Percentiles rank a stretch among this genome's conserved stretches.
These are phyloP conservation scores for Microplitis demolitor DNA, from an alignment of 1,140 invertebrate genomes.

Conservation along the genomic window DNA sequence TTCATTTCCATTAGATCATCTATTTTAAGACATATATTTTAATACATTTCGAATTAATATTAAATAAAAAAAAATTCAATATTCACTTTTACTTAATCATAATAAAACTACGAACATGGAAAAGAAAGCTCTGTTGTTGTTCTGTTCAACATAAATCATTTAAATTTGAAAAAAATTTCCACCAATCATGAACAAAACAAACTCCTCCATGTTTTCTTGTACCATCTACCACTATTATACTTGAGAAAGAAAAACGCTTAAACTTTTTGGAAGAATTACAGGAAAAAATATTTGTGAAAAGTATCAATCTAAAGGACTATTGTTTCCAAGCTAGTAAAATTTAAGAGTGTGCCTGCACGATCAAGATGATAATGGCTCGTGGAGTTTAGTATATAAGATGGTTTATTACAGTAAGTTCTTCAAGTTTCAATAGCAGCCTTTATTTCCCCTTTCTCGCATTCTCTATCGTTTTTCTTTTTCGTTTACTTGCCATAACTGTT, in stretches of 20 bases:
- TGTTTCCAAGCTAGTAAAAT: conserved; percentile 8
- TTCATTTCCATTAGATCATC: too few relatives aligned
- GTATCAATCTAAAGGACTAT: conserved; percentile 10
- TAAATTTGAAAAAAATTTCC: too few relatives aligned
- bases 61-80: too few relatives aligned
- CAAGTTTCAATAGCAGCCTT: conserved; percentile 42
- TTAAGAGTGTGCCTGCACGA: conserved; percentile 21
- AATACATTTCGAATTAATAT: too few relatives aligned
- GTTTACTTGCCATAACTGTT: conserved; percentile 28
- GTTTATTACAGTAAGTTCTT: conserved; percentile 1
- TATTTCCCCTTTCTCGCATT: conserved; percentile 24
- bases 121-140: not conserved
- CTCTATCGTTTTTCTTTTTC: conserved; percentile 26
- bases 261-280: conserved; percentile 11
- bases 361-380: conserved; percentile 20
- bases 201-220: not conserved
- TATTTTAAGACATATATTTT: too few relatives aligned
- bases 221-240: not conserved
- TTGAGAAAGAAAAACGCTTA: not conserved
- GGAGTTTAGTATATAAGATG: not conserved
- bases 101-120: not conserved
- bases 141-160: too few relatives aligned
- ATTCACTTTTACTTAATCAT: too few relatives aligned
- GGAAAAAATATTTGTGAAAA: conserved; percentile 13
- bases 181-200: not conserved